Evolutionary conservation across 1,140 invertebrate species (phyloP), one percentile per base, ranked within the genome.

Genomic region (Magallana angulata): DNA sequence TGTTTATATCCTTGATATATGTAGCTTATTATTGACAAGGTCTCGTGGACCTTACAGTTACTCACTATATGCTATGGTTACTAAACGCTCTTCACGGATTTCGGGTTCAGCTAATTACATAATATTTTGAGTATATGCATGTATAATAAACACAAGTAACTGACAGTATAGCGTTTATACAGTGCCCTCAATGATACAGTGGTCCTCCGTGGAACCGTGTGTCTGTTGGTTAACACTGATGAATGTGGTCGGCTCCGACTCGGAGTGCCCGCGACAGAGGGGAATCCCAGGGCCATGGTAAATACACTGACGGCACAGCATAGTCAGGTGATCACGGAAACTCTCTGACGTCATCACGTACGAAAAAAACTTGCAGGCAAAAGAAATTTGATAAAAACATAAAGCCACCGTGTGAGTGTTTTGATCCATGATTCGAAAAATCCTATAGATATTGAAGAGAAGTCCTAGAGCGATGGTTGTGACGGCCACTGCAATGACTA

Each of bases 211-310:
- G 48, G 36, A 64, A 16, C 76, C 64, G 59, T 89, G 85, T 24
- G 83, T 87, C 30, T 89, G 85, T 57, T 89, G 88, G 18, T 83
- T 83, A 9, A 87, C 86, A 9, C n/a, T 85, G 36, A 82, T 87
- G 14, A 85, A 86, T 7, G 85, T 14, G 7, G 30, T 18, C 36
- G 83, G 85, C 48, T 76, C 68, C 16, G 12, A 82, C 6, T 48
- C 60, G 16, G 64, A 56, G n/a, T 14, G 60, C 1, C 59, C 58
- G 11, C 30, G 58, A 82, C 76, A 85, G 9, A 12, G 48, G 14
- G 30, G 14, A 57, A 11, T 14, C 36, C 9, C 12, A 64, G 56
- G 6, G 36, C 2, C 24, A 64, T 82, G 30, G 36, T 57, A 82
- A 24, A 62, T 59, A 5, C 62, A 48, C 7, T 62, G 76, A 60